These are phyloP conservation scores for Dendrolimus houi DNA, from an alignment of 2,888 invertebrate genomes.

Conservation along the genomic window DNA sequence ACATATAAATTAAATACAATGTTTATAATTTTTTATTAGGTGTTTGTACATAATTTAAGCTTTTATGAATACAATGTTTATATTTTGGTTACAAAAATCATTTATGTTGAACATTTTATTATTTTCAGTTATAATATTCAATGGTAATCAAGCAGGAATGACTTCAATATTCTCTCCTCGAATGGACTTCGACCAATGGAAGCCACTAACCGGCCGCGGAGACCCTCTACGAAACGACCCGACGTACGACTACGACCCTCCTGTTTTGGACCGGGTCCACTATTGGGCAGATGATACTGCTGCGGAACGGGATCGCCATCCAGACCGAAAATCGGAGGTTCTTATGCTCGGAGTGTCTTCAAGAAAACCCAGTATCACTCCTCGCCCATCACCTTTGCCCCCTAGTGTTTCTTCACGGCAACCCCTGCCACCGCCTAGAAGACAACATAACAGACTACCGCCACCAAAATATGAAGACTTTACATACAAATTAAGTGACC, in stretches of 20 bases:
- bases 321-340: slow-evolving; percentile 81
- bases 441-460: slow-evolving; percentile 31
- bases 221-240: slow-evolving; percentile 90
- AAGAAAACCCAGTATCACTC: slow-evolving; percentile 78
- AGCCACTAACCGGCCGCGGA: slow-evolving; percentile 84
- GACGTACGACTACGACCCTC: slow-evolving; percentile 90
- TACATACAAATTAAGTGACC: slow-evolving; percentile 67
- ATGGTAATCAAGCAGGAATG: slow-evolving; percentile 29
- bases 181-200: slow-evolving; percentile 91
- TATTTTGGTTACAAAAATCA: no score
- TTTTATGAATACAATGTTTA: no score
- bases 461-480: slow-evolving; percentile 67
- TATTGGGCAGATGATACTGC: slow-evolving; percentile 86
- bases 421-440: slow-evolving; percentile 21
- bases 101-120: background rate
- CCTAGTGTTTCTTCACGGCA: slow-evolving; percentile 15
- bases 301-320: slow-evolving; percentile 67
- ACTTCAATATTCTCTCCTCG: slow-evolving; percentile 80
- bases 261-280: slow-evolving; percentile 85
- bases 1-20: no score
- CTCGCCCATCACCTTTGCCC: slow-evolving; percentile 55
- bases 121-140: slow-evolving; percentile 44
- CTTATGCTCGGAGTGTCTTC: slow-evolving; percentile 82
- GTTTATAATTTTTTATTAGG: no score
- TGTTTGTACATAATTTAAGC: no score